These are phyloP conservation scores for Abrostola triplasia DNA, from an alignment of 2,888 invertebrate species.

Conservation along the genomic window DNA sequence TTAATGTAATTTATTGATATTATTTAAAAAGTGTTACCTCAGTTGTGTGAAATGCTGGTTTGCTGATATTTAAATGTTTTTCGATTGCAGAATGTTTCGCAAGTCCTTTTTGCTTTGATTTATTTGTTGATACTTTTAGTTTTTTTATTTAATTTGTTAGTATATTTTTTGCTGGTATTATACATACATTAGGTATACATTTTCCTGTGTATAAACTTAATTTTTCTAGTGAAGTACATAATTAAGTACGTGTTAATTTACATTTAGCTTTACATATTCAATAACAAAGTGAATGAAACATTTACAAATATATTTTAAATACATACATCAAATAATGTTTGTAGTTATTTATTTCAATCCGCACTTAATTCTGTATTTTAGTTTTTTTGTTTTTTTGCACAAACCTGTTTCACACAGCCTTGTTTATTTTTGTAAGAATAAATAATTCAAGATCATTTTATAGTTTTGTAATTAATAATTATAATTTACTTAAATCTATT, in stretches of 20 bases:
- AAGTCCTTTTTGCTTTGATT: conserved; percentile 17
- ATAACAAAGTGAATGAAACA: not conserved
- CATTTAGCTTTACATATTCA: not conserved
- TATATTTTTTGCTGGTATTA: not conserved
- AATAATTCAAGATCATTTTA: conserved; percentile 37
- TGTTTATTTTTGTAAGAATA: conserved; percentile 15
- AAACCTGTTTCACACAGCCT: conserved; percentile 9
- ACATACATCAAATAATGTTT: too few species aligned
- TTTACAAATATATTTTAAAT: too few species aligned
- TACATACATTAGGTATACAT: too few species aligned
- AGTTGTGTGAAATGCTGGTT: conserved; percentile 15
- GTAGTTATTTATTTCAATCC: too few species aligned
- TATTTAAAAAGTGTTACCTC: conserved; percentile 25
- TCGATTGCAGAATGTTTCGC: conserved; percentile 12
- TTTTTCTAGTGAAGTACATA: too few species aligned
- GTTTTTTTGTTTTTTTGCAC: conserved; percentile 12
- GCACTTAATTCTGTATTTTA: too few species aligned
- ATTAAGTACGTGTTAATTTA: not conserved
- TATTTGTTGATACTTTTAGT: conserved; percentile 23
- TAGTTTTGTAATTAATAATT: conserved; percentile 9
- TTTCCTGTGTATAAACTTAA: too few species aligned
- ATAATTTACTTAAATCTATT: conserved; percentile 1
- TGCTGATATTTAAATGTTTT: conserved; percentile 10
- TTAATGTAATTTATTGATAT: conserved; percentile 19
- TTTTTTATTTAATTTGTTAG: conserved; percentile 1